phyloP scores from a whole-genome alignment of 2,797 vertebrate species.

The Parotocinclus haroldoi region DNA sequence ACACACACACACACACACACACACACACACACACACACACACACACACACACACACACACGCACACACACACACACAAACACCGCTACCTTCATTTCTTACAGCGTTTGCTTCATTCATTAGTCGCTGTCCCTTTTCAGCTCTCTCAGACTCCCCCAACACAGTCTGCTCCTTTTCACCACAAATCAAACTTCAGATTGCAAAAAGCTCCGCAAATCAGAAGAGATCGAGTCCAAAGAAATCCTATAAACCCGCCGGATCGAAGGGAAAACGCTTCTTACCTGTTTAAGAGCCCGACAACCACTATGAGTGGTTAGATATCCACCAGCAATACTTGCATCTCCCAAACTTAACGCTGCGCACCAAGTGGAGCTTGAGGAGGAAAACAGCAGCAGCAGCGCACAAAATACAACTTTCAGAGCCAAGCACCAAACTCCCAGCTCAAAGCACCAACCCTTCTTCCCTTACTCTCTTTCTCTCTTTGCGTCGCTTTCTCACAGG shows the following conservation, averaged over 20 bases:
- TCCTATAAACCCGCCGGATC: slow-evolving; percentile 42
- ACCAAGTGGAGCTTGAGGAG: slow-evolving; percentile 72
- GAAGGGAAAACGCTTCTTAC: slow-evolving; percentile 81
- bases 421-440: slow-evolving; percentile 74
- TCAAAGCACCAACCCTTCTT: slow-evolving; percentile 44
- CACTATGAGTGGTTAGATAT: slow-evolving; percentile 90
- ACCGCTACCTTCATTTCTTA: too few species aligned
- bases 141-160: neutral
- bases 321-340: slow-evolving; percentile 90
- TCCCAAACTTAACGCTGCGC: slow-evolving; percentile 93
- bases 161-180: slow-evolving; percentile 20
- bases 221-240: neutral
- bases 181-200: slow-evolving; percentile 57
- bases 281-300: slow-evolving; percentile 87
- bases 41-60: too few species aligned
- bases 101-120: too few species aligned
- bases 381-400: slow-evolving; percentile 58
- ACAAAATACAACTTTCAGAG: slow-evolving; percentile 83
- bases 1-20: too few species aligned
- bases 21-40: too few species aligned
- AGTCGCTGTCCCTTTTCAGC: neutral
- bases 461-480: slow-evolving; percentile 34
- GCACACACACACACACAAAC: too few species aligned
- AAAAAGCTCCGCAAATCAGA: slow-evolving; percentile 42
- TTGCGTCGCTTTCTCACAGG: slow-evolving; percentile 57